These are phyloP conservation scores for Sinocyclocheilus grahami DNA, from an alignment of 2,113 vertebrate genomes.

Conservation along the genomic window DNA sequence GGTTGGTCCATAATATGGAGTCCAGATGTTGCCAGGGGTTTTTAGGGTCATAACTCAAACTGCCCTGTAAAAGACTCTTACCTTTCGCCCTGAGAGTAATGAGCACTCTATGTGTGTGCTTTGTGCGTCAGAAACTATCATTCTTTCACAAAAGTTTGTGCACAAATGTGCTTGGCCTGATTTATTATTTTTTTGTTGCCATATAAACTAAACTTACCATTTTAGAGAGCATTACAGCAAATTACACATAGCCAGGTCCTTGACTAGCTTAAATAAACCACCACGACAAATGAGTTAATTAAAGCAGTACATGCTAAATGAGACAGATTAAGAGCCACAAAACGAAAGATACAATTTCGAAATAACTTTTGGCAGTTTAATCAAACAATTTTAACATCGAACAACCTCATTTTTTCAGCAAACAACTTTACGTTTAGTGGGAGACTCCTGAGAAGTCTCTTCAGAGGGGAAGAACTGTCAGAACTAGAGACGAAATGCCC, in stretches of 20 bases:
- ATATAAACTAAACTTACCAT: constrained; percentile 6
- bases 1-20: not conserved
- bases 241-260: not conserved
- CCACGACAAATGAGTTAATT: constrained; percentile 23
- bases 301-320: not conserved
- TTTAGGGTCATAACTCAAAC: constrained; percentile 37
- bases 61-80: not conserved
- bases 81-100: constrained; percentile 17
- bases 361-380: not conserved
- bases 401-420: not conserved
- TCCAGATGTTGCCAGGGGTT: constrained; percentile 42
- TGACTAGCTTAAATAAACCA: constrained; percentile 30
- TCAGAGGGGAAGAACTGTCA: not conserved
- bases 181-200: constrained; percentile 10
- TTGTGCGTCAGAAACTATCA: constrained; percentile 18
- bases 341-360: constrained; percentile 9
- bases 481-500: constrained; percentile 27
- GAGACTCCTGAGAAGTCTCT: not conserved
- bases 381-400: not conserved
- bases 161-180: constrained; percentile 28
- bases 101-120: not conserved
- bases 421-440: not conserved
- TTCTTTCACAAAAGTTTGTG: constrained; percentile 17
- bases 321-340: not conserved
- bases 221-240: constrained; percentile 8